These are phyloP conservation scores for Pithys albifrons DNA, from an alignment of 2,113 vertebrate species.

Conservation along the genomic window DNA sequence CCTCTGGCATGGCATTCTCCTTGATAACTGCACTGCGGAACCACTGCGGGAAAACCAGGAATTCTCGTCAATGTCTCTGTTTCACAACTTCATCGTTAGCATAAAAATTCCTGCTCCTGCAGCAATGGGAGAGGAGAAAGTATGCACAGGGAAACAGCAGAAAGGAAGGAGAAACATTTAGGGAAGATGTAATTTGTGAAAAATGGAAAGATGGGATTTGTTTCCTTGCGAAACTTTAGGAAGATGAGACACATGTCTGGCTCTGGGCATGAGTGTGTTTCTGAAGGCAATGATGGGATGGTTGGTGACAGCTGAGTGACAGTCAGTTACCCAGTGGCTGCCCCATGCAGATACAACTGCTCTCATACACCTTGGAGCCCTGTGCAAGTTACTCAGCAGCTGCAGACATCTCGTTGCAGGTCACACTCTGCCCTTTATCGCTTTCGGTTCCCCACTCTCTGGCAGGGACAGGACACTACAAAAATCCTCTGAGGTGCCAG, in stretches of 20 bases:
- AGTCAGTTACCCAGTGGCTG: background rate
- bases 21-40: constrained; percentile 91
- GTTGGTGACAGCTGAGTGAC: background rate
- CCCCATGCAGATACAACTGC: background rate
- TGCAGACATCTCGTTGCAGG: background rate
- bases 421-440: background rate
- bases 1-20: constrained; percentile 88
- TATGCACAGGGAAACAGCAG: background rate
- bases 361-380: background rate
- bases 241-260: background rate
- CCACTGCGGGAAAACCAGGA: constrained; percentile 78
- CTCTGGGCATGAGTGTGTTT: background rate
- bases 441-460: background rate
- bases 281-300: background rate
- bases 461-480: background rate
- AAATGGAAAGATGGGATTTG: background rate
- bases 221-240: background rate
- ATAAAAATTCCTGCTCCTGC: background rate
- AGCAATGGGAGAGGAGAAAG: background rate
- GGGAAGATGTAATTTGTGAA: background rate
- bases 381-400: background rate
- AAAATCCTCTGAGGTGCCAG: background rate
- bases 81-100: background rate
- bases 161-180: background rate
- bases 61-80: background rate